Evolutionary conservation across 2,888 invertebrate species (phyloP).

Genomic region (Oithona nana): DNA sequence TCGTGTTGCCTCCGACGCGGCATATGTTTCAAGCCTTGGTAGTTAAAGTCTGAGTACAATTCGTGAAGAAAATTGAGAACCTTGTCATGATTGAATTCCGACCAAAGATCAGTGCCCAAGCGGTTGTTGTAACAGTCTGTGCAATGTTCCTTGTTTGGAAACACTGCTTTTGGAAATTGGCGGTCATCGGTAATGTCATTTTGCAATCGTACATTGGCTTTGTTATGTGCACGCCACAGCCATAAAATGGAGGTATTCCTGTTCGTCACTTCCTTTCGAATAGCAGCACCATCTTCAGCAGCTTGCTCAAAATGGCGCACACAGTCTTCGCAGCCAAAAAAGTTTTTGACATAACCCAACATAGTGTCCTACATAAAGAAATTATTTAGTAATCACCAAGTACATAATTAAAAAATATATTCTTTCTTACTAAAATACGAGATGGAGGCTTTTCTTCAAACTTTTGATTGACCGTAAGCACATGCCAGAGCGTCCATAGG

Average conservation of each 20-base stretch:
- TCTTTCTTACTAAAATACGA: no score
- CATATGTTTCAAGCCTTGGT: background rate
- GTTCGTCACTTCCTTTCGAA: slow-evolving; percentile 40
- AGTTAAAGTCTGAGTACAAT: background rate
- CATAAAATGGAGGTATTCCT: slow-evolving; percentile 61
- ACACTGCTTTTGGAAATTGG: slow-evolving; percentile 65
- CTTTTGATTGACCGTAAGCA: slow-evolving; percentile 56
- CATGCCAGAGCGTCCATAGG: slow-evolving; percentile 85
- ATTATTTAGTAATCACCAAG: no score
- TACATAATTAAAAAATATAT: no score
- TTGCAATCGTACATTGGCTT: slow-evolving; percentile 66
- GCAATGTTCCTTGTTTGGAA: slow-evolving; percentile 51
- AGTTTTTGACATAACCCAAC: slow-evolving; percentile 68
- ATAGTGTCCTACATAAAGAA: slow-evolving; percentile 63
- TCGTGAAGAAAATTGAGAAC: background rate
- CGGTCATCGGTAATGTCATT: slow-evolving; percentile 81
- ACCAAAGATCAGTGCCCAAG: background rate
- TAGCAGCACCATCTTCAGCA: slow-evolving; percentile 47
- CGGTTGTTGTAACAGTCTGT: slow-evolving; percentile 35
- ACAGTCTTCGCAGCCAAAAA: slow-evolving; percentile 85
- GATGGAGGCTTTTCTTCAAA: slow-evolving; percentile 32
- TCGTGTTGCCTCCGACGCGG: background rate
- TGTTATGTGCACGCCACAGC: slow-evolving; percentile 87
- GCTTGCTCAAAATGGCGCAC: slow-evolving; percentile 70
- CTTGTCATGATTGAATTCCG: background rate